Base-by-base conservation (phyloP, 2,888 invertebrate genomes). In the Sialis fuliginosa region DNA sequence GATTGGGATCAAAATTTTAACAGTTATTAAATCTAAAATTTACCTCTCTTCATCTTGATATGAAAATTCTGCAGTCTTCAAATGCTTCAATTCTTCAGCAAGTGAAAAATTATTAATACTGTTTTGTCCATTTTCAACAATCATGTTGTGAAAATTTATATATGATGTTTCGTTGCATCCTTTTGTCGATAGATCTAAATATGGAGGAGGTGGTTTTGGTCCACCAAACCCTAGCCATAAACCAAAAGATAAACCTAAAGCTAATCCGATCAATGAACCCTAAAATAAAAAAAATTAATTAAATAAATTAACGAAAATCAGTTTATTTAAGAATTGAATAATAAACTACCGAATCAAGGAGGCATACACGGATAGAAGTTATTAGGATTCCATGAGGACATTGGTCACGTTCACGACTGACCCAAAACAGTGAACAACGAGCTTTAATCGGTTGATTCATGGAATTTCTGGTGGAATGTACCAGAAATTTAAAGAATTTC, bases 151-250 rank as follows among this genome's bases (percentile, higher is more conserved):
- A 6, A 5, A 7, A 37, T 37, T 48, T 30, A 45, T 45, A 12
- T 52, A 48, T 9, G 37, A 47, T 34, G 34, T 41, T 37, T 43
- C 42, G 46, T 53, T 50, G 50, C 84, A 85, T 34, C 76, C 76
- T 5, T 69, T 72, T 1, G 67, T 71, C 9, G 70, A 70, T 39
- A 78, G 67, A 1, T 77, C 73, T 39, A 85, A 58, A 43, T 63
- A 68, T 6, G 63, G 61, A 1, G 73, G 59, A 0, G 69, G 61
- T 0, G 85, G 83, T 53, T 81, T 80, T 0, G 88, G 81, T 5
- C 77, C 75, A 0, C 89, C 89, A 60, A 92, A 86, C 45, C 86
- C 89, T 53, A 90, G 79, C 86, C 87, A 88, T 41, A 90, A 68
- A 1, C 81, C 77, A 46, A 86, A 58, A 0, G 69, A 64, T 49